Evolutionary conservation across 2,797 vertebrate genomes (phyloP), one percentile per base, ranked within the genome.

Genomic region (Heliangelus exortis): DNA sequence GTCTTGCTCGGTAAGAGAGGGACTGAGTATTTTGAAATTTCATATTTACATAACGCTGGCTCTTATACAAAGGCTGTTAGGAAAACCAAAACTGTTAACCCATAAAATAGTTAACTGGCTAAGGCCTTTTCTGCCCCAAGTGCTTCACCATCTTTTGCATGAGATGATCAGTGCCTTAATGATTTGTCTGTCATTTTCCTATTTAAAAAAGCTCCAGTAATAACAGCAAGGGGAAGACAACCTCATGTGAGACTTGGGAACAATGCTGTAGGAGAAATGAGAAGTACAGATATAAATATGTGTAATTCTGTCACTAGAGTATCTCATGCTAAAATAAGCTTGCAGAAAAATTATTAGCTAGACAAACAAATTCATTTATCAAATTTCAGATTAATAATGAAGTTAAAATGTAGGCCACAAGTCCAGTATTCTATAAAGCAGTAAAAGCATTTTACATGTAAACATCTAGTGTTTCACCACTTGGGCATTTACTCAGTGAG

Each of bases 401-500:
- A 51, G 28, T 76, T 13, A 90, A 90, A 88, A 89, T 58, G 10
- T 59, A 76, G 39, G 51, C 15, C 26, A 81, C 15, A 71, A 48
- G 53, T 51, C n/a, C 48, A 84, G 33, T 36, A 86, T 26, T 57
- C 25, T 91, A 90, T 55, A 94, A 88, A 90, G 69, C 50, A 88
- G 53, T 58, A 21, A 79, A 90, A 86, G n/a, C 26, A 55, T 76
- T 93, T 84, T 48, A 17, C 63, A 48, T 41, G 36, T 87, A 92
- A 92, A 83, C 84, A 67, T 74, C 34, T 57, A 79, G 47, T 2
- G 1, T 82, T 92, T 95, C 41, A 73, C 23, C n/a, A 62, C 59
- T 79, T 84, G 43, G n/a, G 12, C 75, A 71, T 94, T 92, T 89
- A 87, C 53, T 79, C 39, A n/a, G 55, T 25, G 71, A 92, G 84